Conservation (phyloP, 1,140 invertebrate genomes). For the Littorina saxatilis region DNA sequence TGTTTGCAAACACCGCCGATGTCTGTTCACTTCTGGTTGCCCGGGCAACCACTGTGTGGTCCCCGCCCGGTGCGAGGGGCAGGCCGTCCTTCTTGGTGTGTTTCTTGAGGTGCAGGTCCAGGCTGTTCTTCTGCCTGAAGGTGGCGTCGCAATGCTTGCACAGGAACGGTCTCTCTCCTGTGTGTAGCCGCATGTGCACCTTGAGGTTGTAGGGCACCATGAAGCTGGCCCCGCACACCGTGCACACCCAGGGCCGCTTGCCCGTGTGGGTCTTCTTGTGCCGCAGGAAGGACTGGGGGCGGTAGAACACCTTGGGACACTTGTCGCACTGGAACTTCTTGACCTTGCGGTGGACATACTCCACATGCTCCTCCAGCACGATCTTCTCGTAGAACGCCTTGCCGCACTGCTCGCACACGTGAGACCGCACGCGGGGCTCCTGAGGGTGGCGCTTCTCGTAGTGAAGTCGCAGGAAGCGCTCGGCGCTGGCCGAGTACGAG, state of each 20-base stretch:
- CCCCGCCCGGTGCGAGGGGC: not conserved
- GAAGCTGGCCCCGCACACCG: conserved; percentile 49
- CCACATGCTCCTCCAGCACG: conserved; percentile 22
- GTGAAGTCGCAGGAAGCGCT: not conserved
- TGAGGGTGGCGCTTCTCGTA: not conserved
- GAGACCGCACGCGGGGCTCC: not conserved
- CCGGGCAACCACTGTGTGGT: no score
- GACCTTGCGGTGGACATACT: conserved; percentile 11
- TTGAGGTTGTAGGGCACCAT: conserved; percentile 29
- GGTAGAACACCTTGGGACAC: conserved; percentile 34
- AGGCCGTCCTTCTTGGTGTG: conserved; percentile 7
- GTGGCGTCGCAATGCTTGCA: conserved; percentile 32
- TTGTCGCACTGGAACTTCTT: conserved; percentile 18
- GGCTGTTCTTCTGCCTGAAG: conserved; percentile 30
- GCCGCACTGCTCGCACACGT: conserved; percentile 26
- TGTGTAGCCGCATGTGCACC: conserved; percentile 78
- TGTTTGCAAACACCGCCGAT: no score
- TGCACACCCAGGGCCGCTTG: conserved; percentile 45
- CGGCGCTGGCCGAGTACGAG: conserved; percentile 14
- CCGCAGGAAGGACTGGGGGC: conserved; percentile 16
- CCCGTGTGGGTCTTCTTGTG: conserved; percentile 44
- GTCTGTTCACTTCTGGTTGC: no score
- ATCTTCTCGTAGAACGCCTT: conserved; percentile 7
- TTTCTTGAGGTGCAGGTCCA: conserved; percentile 39
- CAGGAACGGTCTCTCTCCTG: conserved; percentile 81